Evolutionary conservation across 2,888 invertebrate species (phyloP).

Genomic region (Parnassius smintheus): DNA sequence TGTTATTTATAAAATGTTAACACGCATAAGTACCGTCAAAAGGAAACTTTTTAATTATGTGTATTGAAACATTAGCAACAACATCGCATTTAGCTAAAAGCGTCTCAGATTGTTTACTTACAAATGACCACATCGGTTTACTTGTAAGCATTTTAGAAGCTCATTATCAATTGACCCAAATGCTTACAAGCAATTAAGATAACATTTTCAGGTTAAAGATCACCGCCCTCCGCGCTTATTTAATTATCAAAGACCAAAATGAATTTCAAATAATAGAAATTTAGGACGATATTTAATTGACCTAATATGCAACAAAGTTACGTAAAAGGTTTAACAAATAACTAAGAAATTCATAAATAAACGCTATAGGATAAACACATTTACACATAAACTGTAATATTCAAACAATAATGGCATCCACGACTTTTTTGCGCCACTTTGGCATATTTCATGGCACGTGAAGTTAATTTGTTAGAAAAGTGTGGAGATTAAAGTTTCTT

Average conservation of each 20-base stretch:
- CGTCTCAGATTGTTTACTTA: constrained; percentile 10
- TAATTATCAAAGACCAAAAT: constrained; percentile 17
- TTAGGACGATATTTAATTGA: not conserved
- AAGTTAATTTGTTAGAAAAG: too few relatives aligned
- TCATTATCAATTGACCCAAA: constrained; percentile 38
- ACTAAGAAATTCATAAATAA: too few relatives aligned
- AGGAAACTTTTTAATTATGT: not conserved
- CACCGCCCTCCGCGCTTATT: constrained; percentile 22
- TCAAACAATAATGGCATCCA: too few relatives aligned
- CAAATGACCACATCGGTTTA: constrained; percentile 4
- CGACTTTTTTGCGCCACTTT: too few relatives aligned
- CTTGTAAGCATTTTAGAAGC: constrained; percentile 19
- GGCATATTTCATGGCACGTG: too few relatives aligned
- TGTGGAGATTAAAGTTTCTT: too few relatives aligned
- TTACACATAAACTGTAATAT: too few relatives aligned
- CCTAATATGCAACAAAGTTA: too few relatives aligned
- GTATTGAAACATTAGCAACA: not conserved
- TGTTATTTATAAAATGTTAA: not conserved
- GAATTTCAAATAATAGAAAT: constrained; percentile 1
- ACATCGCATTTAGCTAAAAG: not conserved
- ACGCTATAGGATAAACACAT: too few relatives aligned
- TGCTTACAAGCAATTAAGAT: constrained; percentile 42
- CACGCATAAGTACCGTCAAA: not conserved
- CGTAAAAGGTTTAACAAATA: too few relatives aligned
- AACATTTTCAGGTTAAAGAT: constrained; percentile 31